Base-by-base conservation (phyloP, 2,113 vertebrate genomes). In the Oreochromis niloticus region DNA sequence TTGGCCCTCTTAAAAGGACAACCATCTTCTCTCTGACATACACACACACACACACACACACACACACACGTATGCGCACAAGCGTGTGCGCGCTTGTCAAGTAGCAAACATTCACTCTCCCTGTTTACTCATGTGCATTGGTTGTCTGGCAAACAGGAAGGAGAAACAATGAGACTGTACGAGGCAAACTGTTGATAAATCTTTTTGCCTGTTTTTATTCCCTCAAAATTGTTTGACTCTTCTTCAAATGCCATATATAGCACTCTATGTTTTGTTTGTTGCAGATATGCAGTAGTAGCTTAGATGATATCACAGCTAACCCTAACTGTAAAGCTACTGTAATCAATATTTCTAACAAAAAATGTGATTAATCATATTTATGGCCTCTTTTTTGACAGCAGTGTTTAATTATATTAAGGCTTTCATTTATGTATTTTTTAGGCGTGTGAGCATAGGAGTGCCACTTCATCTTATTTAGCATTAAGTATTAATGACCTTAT, bases 91-190 rank as follows among this genome's bases (percentile, higher is more conserved):
- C 46, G 11, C 89, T n/a, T 27, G 80, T 52, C 80, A 63, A 80
- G 84, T 43, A 87, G 59, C 55, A 83, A 68, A 88, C 85, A 84
- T 46, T 79, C 68, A 82, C 82, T 43, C 81, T 63, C 80, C 24
- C 87, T 85, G 87, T 88, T 87, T 89, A 82, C 87, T 93, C 61
- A 32, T 91, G 88, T 85, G 85, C 78, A 82, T 8, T 89, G 80
- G 80, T 61, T 92, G 85, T 90, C 85, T 91, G 86, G 85, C 84
- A 85, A 82, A 84, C 87, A 84, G 81, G 86, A 84, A 80, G 85
- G 48, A 88, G 87, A 89, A 87, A 86, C 89, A 84, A 86, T 50
- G 82, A 91, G 82, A 85, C 32, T 50, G n/a, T 82, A 84, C 13
- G 81, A 92, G 82, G 83, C 57, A 86, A 57, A 83, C 73, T 57